phyloP scores from a whole-genome alignment of 2,888 invertebrate species.

The Acanthosoma haemorrhoidale region DNA sequence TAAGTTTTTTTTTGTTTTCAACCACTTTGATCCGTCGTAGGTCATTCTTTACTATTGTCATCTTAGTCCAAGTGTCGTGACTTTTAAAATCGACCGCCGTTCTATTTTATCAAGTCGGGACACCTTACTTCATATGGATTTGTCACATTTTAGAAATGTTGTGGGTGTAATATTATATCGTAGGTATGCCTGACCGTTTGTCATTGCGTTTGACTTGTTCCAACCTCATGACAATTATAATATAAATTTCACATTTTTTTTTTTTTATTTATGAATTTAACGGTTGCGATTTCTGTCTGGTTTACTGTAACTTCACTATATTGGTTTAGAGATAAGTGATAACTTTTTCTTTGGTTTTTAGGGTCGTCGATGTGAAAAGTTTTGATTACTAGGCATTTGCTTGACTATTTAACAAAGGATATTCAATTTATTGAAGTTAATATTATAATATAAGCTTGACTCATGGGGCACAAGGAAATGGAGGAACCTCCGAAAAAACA shows the following conservation, averaged over 20 bases:
- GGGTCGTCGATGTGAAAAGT: neutral
- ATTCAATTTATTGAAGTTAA: neutral
- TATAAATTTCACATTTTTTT: no score
- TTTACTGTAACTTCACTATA: no score
- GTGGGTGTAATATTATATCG: slow-evolving; percentile 8
- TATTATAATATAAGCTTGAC: neutral
- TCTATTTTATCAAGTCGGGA: neutral
- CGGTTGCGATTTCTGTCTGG: neutral
- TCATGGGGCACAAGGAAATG: slow-evolving; percentile 20
- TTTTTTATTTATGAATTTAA: neutral
- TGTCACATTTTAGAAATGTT: neutral
- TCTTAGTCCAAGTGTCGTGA: neutral
- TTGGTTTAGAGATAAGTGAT: neutral
- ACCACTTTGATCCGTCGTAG: no score
- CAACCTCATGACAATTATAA: neutral
- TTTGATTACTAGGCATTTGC: neutral
- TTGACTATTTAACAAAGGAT: neutral
- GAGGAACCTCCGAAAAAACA: slow-evolving; percentile 26
- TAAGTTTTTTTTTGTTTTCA: neutral
- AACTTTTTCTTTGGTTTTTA: neutral
- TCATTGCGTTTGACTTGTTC: neutral
- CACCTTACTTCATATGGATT: neutral
- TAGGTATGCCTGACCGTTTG: neutral
- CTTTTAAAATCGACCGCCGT: neutral
- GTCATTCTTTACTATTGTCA: no score